phyloP scores from a whole-genome alignment of 2,797 vertebrate species.

The Gila robusta region DNA sequence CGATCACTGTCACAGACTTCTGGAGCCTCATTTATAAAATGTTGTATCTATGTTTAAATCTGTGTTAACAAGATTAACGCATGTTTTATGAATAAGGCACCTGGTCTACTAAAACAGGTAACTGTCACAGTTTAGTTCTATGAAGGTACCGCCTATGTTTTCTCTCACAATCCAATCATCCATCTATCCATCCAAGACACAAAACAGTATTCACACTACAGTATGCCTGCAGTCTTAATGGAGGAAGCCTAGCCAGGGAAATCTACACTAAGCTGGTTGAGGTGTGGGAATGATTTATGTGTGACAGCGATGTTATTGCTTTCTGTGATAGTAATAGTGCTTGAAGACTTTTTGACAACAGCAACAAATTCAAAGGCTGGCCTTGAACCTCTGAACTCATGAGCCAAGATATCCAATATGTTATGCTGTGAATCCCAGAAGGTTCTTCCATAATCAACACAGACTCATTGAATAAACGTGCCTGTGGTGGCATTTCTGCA shows the following conservation, averaged over 20 bases:
- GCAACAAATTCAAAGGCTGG: slow-evolving; percentile 29
- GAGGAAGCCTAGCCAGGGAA: slow-evolving; percentile 30
- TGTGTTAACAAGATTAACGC: too few species aligned
- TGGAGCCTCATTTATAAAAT: too few species aligned
- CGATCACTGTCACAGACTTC: background rate
- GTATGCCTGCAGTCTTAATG: background rate
- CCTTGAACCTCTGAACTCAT: slow-evolving; percentile 41
- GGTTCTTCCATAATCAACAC: background rate
- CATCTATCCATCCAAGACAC: background rate
- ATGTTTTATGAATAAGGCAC: background rate
- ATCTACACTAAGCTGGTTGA: slow-evolving; percentile 26
- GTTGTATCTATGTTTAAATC: too few species aligned
- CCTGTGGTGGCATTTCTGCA: too few species aligned
- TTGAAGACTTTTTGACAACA: slow-evolving; percentile 22
- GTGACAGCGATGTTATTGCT: slow-evolving; percentile 29
- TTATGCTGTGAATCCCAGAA: slow-evolving; percentile 15
- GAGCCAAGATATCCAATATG: background rate
- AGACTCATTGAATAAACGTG: background rate
- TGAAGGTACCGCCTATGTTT: background rate
- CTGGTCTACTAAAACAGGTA: background rate
- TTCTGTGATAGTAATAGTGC: slow-evolving; percentile 30
- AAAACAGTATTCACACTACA: background rate
- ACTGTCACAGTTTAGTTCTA: background rate
- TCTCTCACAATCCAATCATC: background rate
- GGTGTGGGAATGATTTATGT: slow-evolving; percentile 32